These are phyloP conservation scores for Tetranychus urticae DNA, from an alignment of 1,140 invertebrate genomes.

Conservation along the genomic window DNA sequence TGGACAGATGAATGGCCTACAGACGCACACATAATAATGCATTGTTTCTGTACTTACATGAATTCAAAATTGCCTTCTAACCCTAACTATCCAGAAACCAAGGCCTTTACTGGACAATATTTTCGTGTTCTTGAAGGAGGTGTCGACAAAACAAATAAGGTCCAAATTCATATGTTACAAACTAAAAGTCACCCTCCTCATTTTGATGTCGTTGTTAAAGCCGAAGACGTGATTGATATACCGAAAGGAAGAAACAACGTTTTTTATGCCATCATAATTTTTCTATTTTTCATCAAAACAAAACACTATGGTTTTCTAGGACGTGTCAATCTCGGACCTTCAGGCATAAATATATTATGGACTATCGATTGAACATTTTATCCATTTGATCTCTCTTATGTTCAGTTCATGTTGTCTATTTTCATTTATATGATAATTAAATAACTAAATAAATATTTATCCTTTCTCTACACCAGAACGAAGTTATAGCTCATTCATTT, in stretches of 20 bases:
- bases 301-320: conserved; percentile 48
- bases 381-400: too few species aligned
- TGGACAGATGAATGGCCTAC: conserved; percentile 55
- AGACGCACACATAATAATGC: conserved; percentile 59
- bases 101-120: conserved; percentile 42
- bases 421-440: too few species aligned
- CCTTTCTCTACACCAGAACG: too few species aligned
- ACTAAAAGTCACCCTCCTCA: conserved; percentile 38
- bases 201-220: conserved; percentile 36
- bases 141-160: conserved; percentile 13
- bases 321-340: conserved; percentile 45
- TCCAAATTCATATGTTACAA: conserved; percentile 22
- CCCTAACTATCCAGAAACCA: conserved; percentile 42
- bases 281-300: conserved; percentile 45
- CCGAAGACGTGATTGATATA: conserved; percentile 34
- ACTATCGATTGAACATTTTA: conserved; percentile 30
- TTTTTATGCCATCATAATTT: conserved; percentile 49
- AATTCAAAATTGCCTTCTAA: conserved; percentile 50
- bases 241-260: conserved; percentile 54
- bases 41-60: conserved; percentile 51
- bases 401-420: too few species aligned
- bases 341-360: conserved; percentile 52
- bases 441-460: too few species aligned
- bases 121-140: conserved; percentile 29
- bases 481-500: too few species aligned